Percentiles rank a stretch among this genome's conserved stretches.
Conservation (phyloP, 2,888 invertebrate species). For the Conomelus anceps region DNA sequence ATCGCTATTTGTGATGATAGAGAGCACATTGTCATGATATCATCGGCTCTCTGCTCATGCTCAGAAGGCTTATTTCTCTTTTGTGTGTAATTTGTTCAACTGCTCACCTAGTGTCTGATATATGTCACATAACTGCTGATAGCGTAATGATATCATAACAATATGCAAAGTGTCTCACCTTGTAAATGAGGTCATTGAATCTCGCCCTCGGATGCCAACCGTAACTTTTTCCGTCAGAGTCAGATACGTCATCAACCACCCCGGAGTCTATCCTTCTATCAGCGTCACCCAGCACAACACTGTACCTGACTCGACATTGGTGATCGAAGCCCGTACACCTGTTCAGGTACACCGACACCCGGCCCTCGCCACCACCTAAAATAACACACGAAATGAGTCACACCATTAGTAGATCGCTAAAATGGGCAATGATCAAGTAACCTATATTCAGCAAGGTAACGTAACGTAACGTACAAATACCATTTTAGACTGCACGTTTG, state of each 20-base stretch:
- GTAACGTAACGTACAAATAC: too few species aligned
- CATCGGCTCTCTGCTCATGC: too few species aligned
- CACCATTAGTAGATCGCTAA: background rate
- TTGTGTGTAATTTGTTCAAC: too few species aligned
- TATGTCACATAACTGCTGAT: too few species aligned
- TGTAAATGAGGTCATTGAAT: constrained; percentile 51
- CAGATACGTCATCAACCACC: constrained; percentile 61
- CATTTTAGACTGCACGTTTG: too few species aligned
- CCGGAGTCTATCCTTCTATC: constrained; percentile 62
- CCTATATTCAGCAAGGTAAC: too few species aligned
- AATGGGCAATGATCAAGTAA: too few species aligned
- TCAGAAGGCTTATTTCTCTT: too few species aligned
- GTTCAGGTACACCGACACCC: constrained; percentile 54
- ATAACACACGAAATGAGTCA: background rate
- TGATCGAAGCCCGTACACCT: constrained; percentile 76
- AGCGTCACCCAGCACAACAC: constrained; percentile 60
- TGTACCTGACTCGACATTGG: constrained; percentile 66
- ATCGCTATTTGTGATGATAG: too few species aligned
- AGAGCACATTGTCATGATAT: too few species aligned
- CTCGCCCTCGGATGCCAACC: constrained; percentile 62
- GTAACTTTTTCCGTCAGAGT: constrained; percentile 61
- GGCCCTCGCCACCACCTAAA: constrained; percentile 40
- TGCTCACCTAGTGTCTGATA: too few species aligned
- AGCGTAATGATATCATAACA: too few species aligned
- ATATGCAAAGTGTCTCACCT: constrained; percentile 38